phyloP scores from a whole-genome alignment of 2,113 vertebrate species.

The Murina feae region DNA sequence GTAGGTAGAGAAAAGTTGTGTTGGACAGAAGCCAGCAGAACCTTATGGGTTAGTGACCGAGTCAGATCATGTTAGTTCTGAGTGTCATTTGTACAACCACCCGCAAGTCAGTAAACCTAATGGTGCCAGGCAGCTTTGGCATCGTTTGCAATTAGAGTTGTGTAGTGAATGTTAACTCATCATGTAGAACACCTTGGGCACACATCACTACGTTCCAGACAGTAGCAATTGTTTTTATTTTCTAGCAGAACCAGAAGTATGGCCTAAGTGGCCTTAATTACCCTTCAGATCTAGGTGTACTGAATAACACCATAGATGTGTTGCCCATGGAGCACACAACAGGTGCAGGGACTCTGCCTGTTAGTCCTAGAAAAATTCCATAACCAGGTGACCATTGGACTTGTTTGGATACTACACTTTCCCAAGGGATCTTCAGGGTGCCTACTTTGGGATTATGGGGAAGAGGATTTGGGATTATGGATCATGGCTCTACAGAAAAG shows the following conservation, averaged over 20 bases:
- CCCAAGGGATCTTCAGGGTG: neutral
- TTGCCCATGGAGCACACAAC: neutral
- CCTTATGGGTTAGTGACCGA: neutral
- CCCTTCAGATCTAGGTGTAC: neutral
- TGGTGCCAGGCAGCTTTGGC: neutral
- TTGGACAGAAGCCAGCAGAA: neutral
- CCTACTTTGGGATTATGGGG: neutral
- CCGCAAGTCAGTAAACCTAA: neutral
- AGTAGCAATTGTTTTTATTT: neutral
- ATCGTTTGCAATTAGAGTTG: neutral
- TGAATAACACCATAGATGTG: neutral
- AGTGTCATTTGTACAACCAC: neutral
- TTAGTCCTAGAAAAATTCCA: neutral
- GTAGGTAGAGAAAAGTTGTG: neutral
- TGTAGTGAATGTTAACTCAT: neutral
- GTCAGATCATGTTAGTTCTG: neutral
- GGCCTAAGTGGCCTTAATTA: neutral
- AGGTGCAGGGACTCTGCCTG: neutral
- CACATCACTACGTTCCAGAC: neutral
- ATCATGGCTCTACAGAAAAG: neutral
- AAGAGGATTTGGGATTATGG: neutral
- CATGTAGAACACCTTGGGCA: neutral
- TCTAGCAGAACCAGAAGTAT: neutral
- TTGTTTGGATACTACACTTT: neutral
- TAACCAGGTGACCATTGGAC: neutral